These are phyloP conservation scores for Synanthedon andrenaeformis DNA, from an alignment of 2,888 invertebrate species.

Conservation along the genomic window DNA sequence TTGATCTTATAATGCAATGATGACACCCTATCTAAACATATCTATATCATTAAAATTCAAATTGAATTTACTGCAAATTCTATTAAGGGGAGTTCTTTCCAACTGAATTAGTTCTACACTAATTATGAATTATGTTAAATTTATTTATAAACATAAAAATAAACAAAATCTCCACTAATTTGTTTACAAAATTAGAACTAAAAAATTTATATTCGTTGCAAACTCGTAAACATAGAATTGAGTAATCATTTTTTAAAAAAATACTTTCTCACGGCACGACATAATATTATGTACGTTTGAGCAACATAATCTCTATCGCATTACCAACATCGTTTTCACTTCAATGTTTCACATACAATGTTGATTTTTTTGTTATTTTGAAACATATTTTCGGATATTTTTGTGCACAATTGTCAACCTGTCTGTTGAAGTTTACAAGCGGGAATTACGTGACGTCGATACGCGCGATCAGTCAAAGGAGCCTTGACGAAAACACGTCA, in stretches of 20 bases:
- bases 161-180: no score
- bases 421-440: conserved; percentile 16
- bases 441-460: conserved; percentile 11
- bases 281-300: not conserved
- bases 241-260: conserved; percentile 14
- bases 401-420: not conserved
- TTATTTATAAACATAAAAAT: no score
- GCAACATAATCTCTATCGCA: not conserved
- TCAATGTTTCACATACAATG: conserved; percentile 12
- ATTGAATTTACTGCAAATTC: no score
- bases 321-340: conserved; percentile 10
- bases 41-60: no score
- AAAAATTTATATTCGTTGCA: no score
- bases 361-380: not conserved
- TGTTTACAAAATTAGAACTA: no score
- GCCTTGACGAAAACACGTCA: conserved; percentile 9
- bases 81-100: no score
- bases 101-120: no score
- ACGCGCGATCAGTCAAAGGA: not conserved
- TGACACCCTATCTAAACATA: no score
- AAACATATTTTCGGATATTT: not conserved
- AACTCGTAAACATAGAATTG: not conserved
- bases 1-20: no score
- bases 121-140: no score
- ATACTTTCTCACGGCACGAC: conserved; percentile 10